Conservation (phyloP, 2,888 invertebrate genomes). For the Chymomyza fuscimana region DNA sequence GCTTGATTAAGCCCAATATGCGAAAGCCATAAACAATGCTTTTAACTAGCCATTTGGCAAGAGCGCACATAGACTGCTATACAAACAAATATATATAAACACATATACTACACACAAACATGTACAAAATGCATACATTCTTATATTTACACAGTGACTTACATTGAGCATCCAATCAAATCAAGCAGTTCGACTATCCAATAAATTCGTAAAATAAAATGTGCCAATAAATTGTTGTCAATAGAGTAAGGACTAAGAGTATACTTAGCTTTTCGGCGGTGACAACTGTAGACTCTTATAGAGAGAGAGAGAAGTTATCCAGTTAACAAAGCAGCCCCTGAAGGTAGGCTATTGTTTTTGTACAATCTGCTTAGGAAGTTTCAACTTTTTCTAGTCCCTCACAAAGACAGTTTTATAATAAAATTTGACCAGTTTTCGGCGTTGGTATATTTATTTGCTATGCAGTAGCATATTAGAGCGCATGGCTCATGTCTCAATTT, state of each 20-base stretch:
- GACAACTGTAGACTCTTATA: neutral
- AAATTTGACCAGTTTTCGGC: too few relatives aligned
- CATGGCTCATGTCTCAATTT: too few relatives aligned
- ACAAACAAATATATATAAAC: neutral
- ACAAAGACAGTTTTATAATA: too few relatives aligned
- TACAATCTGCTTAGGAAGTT: too few relatives aligned
- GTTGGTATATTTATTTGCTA: too few relatives aligned
- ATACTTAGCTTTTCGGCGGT: neutral
- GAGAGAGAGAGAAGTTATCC: too few relatives aligned
- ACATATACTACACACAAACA: slow-evolving; percentile 2
- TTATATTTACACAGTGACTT: neutral
- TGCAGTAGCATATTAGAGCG: too few relatives aligned
- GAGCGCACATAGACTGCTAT: neutral
- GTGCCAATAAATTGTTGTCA: slow-evolving; percentile 65
- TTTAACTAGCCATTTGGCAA: slow-evolving; percentile 52
- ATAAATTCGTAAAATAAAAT: slow-evolving; percentile 71
- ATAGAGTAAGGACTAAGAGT: neutral
- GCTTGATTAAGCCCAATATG: neutral
- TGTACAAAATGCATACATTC: slow-evolving; percentile 1
- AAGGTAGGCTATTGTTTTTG: too few relatives aligned
- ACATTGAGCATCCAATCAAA: neutral
- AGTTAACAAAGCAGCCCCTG: too few relatives aligned
- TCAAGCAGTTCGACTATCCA: slow-evolving; percentile 27
- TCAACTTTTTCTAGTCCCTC: too few relatives aligned
- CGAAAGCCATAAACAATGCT: slow-evolving; percentile 41